Evolutionary conservation across 2,113 vertebrate species (phyloP).

Genomic region (Hyla sarda): DNA sequence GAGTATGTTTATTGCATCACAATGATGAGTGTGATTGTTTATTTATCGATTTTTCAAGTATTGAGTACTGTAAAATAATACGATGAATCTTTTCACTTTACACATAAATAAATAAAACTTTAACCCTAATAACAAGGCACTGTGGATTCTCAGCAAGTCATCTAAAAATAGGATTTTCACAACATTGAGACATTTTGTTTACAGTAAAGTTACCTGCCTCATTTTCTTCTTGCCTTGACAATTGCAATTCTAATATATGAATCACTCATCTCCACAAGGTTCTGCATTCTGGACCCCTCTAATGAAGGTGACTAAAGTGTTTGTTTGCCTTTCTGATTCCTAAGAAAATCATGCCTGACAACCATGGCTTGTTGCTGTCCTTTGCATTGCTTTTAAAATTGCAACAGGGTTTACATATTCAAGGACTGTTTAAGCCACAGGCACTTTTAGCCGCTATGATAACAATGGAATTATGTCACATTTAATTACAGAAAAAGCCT

Average conservation of each 20-base stretch:
- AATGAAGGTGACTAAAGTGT: slow-evolving; percentile 47
- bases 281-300: slow-evolving; percentile 26
- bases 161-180: slow-evolving; percentile 26
- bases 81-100: neutral
- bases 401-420: slow-evolving; percentile 24
- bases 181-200: slow-evolving; percentile 40
- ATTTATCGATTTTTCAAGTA: neutral
- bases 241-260: slow-evolving; percentile 40
- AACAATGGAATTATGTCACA: slow-evolving; percentile 44
- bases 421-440: slow-evolving; percentile 50
- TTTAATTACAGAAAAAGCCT: slow-evolving; percentile 28
- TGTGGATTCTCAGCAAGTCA: neutral
- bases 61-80: too few species aligned
- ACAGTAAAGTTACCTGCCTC: neutral
- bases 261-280: slow-evolving; percentile 2
- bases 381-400: slow-evolving; percentile 29
- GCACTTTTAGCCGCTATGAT: slow-evolving; percentile 32
- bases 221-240: slow-evolving; percentile 11
- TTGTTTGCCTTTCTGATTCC: slow-evolving; percentile 25
- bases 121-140: neutral
- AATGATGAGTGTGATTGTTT: neutral
- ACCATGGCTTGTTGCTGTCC: slow-evolving; percentile 17
- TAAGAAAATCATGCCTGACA: slow-evolving; percentile 40
- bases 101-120: neutral
- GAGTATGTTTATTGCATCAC: neutral